Percentiles rank a stretch among this genome's conserved stretches.
Conservation (phyloP, 1,140 invertebrate species). For the Vanessa tameamea region DNA sequence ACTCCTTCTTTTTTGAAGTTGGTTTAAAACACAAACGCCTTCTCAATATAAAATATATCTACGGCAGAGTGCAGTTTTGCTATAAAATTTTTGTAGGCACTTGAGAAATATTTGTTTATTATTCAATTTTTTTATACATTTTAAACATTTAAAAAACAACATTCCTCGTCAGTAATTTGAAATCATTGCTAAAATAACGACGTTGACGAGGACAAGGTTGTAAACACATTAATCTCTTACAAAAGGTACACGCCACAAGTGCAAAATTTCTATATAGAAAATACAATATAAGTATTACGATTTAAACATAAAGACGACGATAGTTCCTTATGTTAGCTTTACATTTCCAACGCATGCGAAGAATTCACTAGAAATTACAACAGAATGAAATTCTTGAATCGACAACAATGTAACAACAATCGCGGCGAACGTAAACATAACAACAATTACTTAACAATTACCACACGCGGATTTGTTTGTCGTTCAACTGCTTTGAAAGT, state of each 20-base stretch:
- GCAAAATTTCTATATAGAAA: not conserved
- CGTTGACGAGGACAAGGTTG: not conserved
- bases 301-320: not conserved
- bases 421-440: conserved; percentile 4
- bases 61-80: not conserved
- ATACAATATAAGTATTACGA: not conserved
- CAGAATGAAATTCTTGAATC: conserved; percentile 46
- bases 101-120: no score
- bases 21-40: no score
- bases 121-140: no score
- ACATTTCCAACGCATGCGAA: conserved; percentile 7
- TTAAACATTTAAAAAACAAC: no score
- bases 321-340: not conserved
- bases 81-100: not conserved
- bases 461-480: not conserved
- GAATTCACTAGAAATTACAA: conserved; percentile 41
- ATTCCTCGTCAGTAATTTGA: not conserved
- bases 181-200: not conserved
- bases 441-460: conserved; percentile 10
- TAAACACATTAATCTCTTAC: no score
- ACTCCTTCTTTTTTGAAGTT: no score
- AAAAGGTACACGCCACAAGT: not conserved
- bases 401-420: conserved; percentile 48
- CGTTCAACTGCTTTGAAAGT: not conserved
- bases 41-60: not conserved